Evolutionary conservation across 1,140 invertebrate species (phyloP), one percentile per base, ranked within the genome.

Genomic region (Pseudomyrmex cubaensis): DNA sequence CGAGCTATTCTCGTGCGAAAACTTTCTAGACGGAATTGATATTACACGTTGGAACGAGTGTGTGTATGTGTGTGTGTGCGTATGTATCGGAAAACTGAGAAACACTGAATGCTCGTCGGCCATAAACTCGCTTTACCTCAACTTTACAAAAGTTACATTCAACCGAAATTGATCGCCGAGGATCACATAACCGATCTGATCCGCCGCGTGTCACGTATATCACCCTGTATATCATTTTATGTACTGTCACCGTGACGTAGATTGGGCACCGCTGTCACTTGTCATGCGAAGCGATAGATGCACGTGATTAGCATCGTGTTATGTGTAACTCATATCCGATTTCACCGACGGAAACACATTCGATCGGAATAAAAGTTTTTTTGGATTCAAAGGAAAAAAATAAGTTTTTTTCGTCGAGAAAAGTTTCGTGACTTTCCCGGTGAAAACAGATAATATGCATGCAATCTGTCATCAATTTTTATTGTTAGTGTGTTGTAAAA

Each of bases 181-280:
- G 12, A 80, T 80, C 54, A 59, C 66, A 48, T 35, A 80, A 9
- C n/a, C 66, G 10, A 67, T 9, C 12, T 70, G 66, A 50, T 80
- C 35, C 25, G 25, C 17, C 66, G 13, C 22, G 44, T 22, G n/a
- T 67, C 62, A 80, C n/a, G 50, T 46, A 70, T 61, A 50, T 70
- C 76, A 80, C 76, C 76, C 76, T 80, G 76, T 80, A 80, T 80
- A 80, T 80, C 52, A 61, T 87, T 84, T 50, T 78, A 64, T 84
- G 69, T 80, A 74, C 59, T 80, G 70, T 76, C 46, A 74, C 20
- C 17, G 20, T 72, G 70, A 76, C 54, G 85, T 87, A 87, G 86
- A 70, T 85, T 82, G 63, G 62, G 35, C 63, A 61, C 70, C 56
- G 46, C 46, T 46, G 61, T 61, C 57, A 66, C 70, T 72, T 52